phyloP scores from a whole-genome alignment of 2,113 vertebrate species.

The Epinephelus cyanopodus region DNA sequence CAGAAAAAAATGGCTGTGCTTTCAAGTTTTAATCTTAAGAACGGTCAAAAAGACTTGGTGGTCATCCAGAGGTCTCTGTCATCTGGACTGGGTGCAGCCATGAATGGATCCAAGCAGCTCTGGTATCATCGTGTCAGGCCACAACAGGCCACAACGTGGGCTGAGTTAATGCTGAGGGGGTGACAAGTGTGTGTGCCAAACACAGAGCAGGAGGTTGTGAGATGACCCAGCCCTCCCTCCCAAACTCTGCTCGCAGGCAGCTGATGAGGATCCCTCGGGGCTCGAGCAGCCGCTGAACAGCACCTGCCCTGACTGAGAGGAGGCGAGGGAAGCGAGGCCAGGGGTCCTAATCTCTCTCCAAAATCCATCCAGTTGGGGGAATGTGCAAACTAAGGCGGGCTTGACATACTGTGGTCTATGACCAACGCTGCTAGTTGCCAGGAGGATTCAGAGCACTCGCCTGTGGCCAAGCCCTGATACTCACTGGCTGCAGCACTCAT shows the following conservation, averaged over 20 bases:
- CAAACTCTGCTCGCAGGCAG: conserved; percentile 60
- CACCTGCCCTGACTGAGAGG: conserved; percentile 60
- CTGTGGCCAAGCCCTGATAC: conserved; percentile 62
- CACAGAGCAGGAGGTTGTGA: conserved; percentile 54
- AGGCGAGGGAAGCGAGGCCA: conserved; percentile 16
- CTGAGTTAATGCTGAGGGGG: conserved; percentile 50
- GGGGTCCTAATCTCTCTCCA: conserved; percentile 48
- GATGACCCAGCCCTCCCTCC: conserved; percentile 44
- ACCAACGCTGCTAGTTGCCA: conserved; percentile 63
- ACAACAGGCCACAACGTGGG: conserved; percentile 32
- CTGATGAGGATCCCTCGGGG: conserved; percentile 67
- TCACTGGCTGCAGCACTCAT: conserved; percentile 57
- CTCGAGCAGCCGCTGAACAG: conserved; percentile 33
- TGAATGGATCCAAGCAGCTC: conserved; percentile 18
- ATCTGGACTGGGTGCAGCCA: not conserved
- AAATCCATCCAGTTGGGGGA: conserved; percentile 60
- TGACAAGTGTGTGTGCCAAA: conserved; percentile 61
- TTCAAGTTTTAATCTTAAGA: conserved; percentile 7
- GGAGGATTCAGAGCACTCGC: conserved; percentile 58
- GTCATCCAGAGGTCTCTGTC: not conserved
- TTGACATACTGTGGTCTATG: conserved; percentile 63
- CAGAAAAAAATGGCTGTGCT: not conserved
- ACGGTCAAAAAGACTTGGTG: not conserved
- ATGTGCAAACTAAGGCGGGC: conserved; percentile 66
- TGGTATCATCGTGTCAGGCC: conserved; percentile 30